Base-by-base conservation (phyloP, 2,888 invertebrate genomes). In the Cephus sareptanus region DNA sequence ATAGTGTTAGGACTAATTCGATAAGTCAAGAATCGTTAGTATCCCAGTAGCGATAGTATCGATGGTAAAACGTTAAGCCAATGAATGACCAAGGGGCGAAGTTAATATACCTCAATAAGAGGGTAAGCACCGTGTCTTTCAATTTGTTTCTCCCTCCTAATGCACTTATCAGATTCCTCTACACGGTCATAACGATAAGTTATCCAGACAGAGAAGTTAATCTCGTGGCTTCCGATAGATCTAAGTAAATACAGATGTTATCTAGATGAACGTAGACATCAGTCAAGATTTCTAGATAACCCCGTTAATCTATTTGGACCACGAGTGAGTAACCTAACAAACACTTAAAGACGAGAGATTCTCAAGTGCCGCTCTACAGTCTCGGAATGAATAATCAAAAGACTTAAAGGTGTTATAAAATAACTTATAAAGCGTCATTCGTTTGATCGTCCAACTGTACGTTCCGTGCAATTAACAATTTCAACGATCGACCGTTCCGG, bases 171-270 rank as follows among this genome's bases (percentile, higher is more conserved):
- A 31, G 71, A 71, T 11, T 71, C 23, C 13, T 31, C 12, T 71
- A 31, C 33, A 33, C 31, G 31, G 11, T 31, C 23, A 56, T 56
- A 56, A 56, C 56, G 56, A 56, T 56, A 56, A 56, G 31, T 34
- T 13, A 15, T 31, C 33, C 34, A 71, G 71, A 15, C 71, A 31
- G 1, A 33, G 6, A 4, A 34, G 33, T 71, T 31, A 71, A 31
- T 71, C 71, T 71, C 31, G 31, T 71, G 15, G 12, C 31, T 71
- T 23, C 2, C 6, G 2, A 31, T 71, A 71, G 71, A 71, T 71
- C 33, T 71, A 71, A 71, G 34, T 71, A 71, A 71, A 71, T 31
- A 34, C 34, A 71, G 33, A 71, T 71, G 31, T 71, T 31, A 71
- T 71, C 71, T 15, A 31, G 71, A 71, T 1, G 15, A 40, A 40